Evolutionary conservation across 2,888 invertebrate species (phyloP).

Genomic region (Aleiodes leptofemur): DNA sequence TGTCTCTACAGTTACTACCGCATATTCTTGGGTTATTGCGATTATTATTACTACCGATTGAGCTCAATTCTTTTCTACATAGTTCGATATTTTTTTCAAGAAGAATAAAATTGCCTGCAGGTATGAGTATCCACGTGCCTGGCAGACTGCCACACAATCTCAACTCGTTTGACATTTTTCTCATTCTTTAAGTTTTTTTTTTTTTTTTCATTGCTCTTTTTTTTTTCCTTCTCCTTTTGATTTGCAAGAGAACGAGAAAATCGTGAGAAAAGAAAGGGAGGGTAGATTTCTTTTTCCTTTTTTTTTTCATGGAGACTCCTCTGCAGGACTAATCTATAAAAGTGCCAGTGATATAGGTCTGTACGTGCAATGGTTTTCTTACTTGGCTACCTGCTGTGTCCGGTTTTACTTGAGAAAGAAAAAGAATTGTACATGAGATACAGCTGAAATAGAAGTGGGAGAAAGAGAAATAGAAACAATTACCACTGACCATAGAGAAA

Average conservation of each 20-base stretch:
- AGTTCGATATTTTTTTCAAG: conserved; percentile 38
- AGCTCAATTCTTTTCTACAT: too few species aligned
- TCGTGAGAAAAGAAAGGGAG: not conserved
- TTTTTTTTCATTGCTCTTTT: not conserved
- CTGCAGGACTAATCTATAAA: conserved; percentile 55
- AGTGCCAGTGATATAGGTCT: conserved; percentile 56
- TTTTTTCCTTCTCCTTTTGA: conserved; percentile 1
- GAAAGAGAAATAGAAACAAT: conserved; percentile 55
- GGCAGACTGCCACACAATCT: conserved; percentile 47
- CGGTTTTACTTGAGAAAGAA: conserved; percentile 20
- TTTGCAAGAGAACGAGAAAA: conserved; percentile 23
- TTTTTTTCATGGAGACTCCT: conserved; percentile 23
- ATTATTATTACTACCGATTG: too few species aligned
- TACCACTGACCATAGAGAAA: conserved; percentile 54
- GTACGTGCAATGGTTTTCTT: conserved; percentile 53
- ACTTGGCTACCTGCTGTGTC: conserved; percentile 46
- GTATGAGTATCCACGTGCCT: conserved; percentile 41
- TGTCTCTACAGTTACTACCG: too few species aligned
- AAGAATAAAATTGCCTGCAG: conserved; percentile 42
- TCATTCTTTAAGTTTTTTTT: conserved; percentile 8
- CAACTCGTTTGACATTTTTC: conserved; percentile 46
- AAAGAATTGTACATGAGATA: conserved; percentile 45
- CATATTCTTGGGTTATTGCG: too few species aligned
- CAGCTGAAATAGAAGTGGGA: conserved; percentile 20
- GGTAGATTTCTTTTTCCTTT: not conserved